Base-by-base conservation (phyloP, 2,113 vertebrate species). In the Platysteira castanea region DNA sequence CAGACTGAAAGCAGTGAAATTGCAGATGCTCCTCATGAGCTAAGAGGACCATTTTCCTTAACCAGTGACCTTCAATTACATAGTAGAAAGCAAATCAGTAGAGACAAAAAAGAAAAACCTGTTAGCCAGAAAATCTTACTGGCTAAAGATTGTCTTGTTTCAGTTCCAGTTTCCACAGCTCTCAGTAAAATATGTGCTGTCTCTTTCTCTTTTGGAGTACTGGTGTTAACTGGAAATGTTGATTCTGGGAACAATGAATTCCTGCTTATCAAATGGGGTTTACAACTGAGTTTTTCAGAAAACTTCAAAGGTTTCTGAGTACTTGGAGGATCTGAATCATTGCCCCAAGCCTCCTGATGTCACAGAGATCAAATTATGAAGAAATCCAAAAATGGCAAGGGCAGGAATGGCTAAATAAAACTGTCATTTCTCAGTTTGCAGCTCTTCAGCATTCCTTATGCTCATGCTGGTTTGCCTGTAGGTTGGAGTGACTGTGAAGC, bases 31-130 rank as follows among this genome's bases (percentile, higher is more conserved):
- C 64, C 83, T 96, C 92, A 77, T 93, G 94, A 96, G 90, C 80
- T 92, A 96, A 96, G 50, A 26, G 78, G 70, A 91, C 91, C 90
- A 42, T 93, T 96, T 96, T 93, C 85, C 94, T 93, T 96, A 91
- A 94, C 83, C 91, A 65, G 93, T 90, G 93, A 95, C 94, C 96
- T 95, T 93, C 94, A 97, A 96, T 95, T 84, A 95, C n/a, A 96
- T 90, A 93, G 83, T 80, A 95, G 89, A 47, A 87, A 94, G 89
- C 92, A 97, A 96, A 96, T 96, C 90, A 95, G 92, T 83, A 79
- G 82, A 96, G 79, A 90, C 84, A 93, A 95, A 95, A 96, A 94
- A 94, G 73, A 88, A 94, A 92, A 94, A 95, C 84, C 93, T 89
- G 90, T 89, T 94, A 85, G 92, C 95, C 91, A 93, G 75, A 95